Evolutionary conservation across 2,888 invertebrate genomes (phyloP).

Genomic region (Drosophila austrosaltans): DNA sequence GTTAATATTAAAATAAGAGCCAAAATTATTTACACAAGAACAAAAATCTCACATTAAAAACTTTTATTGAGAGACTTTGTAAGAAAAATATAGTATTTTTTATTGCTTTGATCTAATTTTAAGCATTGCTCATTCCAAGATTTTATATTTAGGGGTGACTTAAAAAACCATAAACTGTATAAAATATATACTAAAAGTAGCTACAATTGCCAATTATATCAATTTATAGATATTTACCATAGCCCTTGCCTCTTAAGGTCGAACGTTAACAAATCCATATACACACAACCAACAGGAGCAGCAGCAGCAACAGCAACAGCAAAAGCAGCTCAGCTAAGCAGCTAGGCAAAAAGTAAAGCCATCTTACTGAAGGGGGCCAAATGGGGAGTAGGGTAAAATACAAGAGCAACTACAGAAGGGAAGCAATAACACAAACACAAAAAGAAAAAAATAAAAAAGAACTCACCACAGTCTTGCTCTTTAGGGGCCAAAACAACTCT

Average conservation of each 20-base stretch:
- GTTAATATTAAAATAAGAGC: too few relatives aligned
- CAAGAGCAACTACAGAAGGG: not conserved
- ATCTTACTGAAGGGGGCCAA: not conserved
- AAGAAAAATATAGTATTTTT: too few relatives aligned
- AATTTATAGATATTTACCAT: not conserved
- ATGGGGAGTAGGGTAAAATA: conserved; percentile 9
- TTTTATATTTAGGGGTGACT: not conserved
- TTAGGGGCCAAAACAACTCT: conserved; percentile 57
- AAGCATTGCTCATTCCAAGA: not conserved
- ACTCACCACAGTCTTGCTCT: conserved; percentile 68
- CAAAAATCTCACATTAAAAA: too few relatives aligned
- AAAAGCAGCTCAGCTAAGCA: conserved; percentile 10
- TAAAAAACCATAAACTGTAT: not conserved
- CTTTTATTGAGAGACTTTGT: too few relatives aligned
- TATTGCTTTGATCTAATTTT: not conserved
- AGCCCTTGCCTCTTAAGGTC: conserved; percentile 19
- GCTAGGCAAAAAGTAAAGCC: conserved; percentile 15
- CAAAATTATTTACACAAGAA: too few relatives aligned
- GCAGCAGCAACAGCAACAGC: conserved; percentile 1
- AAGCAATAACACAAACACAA: not conserved
- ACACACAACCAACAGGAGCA: conserved; percentile 24
- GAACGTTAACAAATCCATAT: conserved; percentile 41
- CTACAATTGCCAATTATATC: not conserved
- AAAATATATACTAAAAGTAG: not conserved
- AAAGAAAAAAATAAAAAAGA: conserved; percentile 39